Conservation (phyloP, 2,888 invertebrate species). For the Hemistola chrysoprasaria region DNA sequence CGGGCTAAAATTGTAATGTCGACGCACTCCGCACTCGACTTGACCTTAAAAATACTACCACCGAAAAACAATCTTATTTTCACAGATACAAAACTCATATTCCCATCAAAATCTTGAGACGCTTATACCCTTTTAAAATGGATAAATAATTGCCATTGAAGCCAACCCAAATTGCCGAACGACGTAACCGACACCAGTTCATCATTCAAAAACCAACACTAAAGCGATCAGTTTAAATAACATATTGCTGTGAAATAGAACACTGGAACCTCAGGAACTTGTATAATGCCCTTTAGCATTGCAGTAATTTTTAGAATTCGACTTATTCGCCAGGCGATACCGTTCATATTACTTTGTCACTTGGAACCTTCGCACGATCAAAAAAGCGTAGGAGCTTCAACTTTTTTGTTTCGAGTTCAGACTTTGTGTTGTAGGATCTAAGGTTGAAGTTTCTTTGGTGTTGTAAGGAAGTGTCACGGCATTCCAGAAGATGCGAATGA, state of each 20-base stretch:
- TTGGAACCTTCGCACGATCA: not conserved
- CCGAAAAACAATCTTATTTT: constrained; percentile 36
- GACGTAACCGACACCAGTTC: constrained; percentile 36
- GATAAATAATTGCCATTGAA: constrained; percentile 60
- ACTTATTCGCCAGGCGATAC: constrained; percentile 54
- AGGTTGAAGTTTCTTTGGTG: constrained; percentile 29
- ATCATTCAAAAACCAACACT: constrained; percentile 36
- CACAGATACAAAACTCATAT: constrained; percentile 19
- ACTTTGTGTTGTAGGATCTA: not conserved
- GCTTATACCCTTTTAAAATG: constrained; percentile 48
- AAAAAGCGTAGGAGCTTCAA: constrained; percentile 30
- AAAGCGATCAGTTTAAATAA: constrained; percentile 28
- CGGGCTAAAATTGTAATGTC: constrained; percentile 77
- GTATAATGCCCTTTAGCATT: constrained; percentile 62
- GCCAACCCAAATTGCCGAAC: constrained; percentile 37
- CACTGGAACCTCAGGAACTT: constrained; percentile 47
- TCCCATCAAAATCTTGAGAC: constrained; percentile 23
- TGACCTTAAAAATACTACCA: constrained; percentile 51
- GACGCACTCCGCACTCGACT: constrained; percentile 59
- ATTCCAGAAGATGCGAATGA: constrained; percentile 77
- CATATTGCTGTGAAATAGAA: constrained; percentile 41
- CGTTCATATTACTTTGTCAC: constrained; percentile 50
- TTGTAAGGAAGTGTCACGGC: constrained; percentile 36
- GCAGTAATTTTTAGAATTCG: constrained; percentile 49
- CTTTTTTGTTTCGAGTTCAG: constrained; percentile 8